Evolutionary conservation across 2,888 invertebrate genomes (phyloP).

Genomic region (Ypsolopha sequella): DNA sequence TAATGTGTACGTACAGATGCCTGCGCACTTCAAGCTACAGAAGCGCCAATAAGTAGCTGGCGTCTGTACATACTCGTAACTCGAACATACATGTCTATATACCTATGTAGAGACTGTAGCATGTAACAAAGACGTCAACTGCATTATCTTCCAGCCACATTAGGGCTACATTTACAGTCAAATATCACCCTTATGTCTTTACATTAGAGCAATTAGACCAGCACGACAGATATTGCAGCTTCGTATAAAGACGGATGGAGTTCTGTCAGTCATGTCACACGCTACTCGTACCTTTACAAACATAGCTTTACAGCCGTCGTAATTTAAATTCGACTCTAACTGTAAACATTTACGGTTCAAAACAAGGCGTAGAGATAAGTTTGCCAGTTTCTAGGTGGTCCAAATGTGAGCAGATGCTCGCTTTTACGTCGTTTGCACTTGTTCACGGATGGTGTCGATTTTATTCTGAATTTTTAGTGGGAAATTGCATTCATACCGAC

Average conservation of each 20-base stretch:
- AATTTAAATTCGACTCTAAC: too few species aligned
- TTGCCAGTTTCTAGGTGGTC: conserved; percentile 54
- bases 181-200: not conserved
- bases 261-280: conserved; percentile 2
- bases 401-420: conserved; percentile 50
- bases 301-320: too few species aligned
- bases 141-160: conserved; percentile 20
- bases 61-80: conserved; percentile 9
- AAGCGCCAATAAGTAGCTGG: too few species aligned
- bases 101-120: not conserved
- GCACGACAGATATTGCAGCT: not conserved
- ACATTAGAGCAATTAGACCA: not conserved
- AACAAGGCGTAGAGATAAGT: not conserved
- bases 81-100: conserved; percentile 19
- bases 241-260: conserved; percentile 3
- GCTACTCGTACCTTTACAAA: not conserved
- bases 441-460: not conserved
- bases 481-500: too few species aligned
- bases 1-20: too few species aligned
- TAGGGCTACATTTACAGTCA: not conserved
- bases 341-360: too few species aligned
- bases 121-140: conserved; percentile 31
- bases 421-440: conserved; percentile 26
- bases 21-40: too few species aligned
- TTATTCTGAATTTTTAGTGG: not conserved